Base-by-base conservation (phyloP, 1,140 invertebrate genomes). In the Laodelphax striatellus region DNA sequence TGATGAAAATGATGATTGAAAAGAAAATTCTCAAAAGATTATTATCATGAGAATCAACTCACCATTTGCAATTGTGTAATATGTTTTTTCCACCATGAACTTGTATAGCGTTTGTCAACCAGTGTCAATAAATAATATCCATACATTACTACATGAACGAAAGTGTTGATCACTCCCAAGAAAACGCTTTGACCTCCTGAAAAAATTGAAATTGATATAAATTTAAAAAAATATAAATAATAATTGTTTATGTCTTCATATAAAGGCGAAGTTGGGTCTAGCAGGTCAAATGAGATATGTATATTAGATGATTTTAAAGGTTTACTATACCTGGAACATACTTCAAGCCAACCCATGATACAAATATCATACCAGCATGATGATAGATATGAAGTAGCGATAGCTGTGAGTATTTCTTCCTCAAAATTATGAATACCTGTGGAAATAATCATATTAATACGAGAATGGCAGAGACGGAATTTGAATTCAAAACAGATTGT, bases 351-450 rank as follows among this genome's bases (percentile, higher is more conserved):
- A 13, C 2, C 46, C 46, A 52, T 78, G 79, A 24, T 74, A 68
- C 81, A 0, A 83, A 58, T 3, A 81, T 77, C 80, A 92, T 91
- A 14, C 85, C 83, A 11, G 84, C 76, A 71, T 95, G 91, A 71
- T 94, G 46, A 50, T 50, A 50, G 11, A 17, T 50, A 22, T 50
- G 46, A 13, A 50, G 16, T 1, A 50, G 6, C 3, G 86, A 84
- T 11, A 92, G 75, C 68, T 94, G 90, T 62, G 82, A 82, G 60
- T 86, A 79, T 69, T 94, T 94, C 72, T 94, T 93, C 42, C 88
- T 78, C 50, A 94, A 72, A 28, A 94, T 80, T 72, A 94, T 93
- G 74, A 94, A 94, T 42, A 92, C 68, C 79, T 82, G 46, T 14
- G 71, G 42, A 56, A 22, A 38, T 38, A 2, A 43, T 21, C n/a